Base-by-base conservation (phyloP, 2,113 vertebrate genomes). In the Prionailurus viverrinus region DNA sequence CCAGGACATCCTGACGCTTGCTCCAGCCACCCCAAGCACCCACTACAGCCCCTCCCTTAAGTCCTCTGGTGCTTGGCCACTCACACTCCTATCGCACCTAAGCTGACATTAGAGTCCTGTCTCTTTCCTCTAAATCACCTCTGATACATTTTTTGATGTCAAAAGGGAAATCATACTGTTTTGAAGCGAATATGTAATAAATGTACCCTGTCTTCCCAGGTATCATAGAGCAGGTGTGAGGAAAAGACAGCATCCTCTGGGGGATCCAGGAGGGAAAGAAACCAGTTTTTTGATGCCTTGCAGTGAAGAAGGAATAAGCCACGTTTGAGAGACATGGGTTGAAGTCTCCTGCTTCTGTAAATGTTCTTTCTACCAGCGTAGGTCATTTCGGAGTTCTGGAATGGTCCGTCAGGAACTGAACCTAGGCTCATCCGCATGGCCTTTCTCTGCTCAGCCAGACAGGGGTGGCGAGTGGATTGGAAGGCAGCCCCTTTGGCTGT, bases 401-500 rank as follows among this genome's bases (percentile, higher is more conserved):
- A 10, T 4, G 6, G 23, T 39, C n/a, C 1, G 0, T 25, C 65
- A 55, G 65, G 48, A 41, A 71, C 18, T 4, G 23, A 53, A 11
- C 19, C 16, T 15, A 78, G 65, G 31, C 66, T 23, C 15, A 1
- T 0, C 14, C 11, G 4, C 13, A 19, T 4, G 25, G 61, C 3
- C 51, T 27, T 15, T 5, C 48, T 69, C 27, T 82, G 13, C 65
- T 84, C 53, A 10, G 61, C n/a, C 36, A n/a, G 53, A 18, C 5
- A 3, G 45, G 21, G 11, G 12, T n/a, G 2, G 41, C 7, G 3
- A 25, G 13, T 80, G 33, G 61, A 12, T 45, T 18, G 16, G 48
- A 87, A n/a, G 53, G 45, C 2, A 36, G 65, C 29, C 48, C 23
- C 5, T 4, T 0, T 25, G 71, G 18, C 19, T 39, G 15, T 13